Evolutionary conservation across 2,113 vertebrate species (phyloP), one percentile per base, ranked within the genome.

Genomic region (Smithornis capensis): DNA sequence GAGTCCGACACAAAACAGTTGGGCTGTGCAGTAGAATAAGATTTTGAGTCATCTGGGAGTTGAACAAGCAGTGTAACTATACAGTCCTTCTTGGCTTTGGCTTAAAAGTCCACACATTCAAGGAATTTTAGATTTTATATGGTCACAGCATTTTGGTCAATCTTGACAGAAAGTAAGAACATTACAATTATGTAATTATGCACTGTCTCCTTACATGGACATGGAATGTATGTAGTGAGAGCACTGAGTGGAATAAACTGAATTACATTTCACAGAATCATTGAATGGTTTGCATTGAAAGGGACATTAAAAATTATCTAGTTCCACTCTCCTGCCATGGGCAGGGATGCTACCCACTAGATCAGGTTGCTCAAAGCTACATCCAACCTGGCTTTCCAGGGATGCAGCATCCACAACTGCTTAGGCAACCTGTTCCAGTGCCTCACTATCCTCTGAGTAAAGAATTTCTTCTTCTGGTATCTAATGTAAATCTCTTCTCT

Each of bases 131-230:
- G 64, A 53, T 65, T 60, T 73, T 64, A 16, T 42, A 44, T 59
- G 31, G 6, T 59, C 2, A 56, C 4, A 42, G 10, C 8, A 37
- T 63, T 95, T 89, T 60, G 19, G 8, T 62, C 25, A 45, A 17
- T 57, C 31, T 68, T 44, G 45, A 80, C 50, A 60, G 24, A 52
- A 77, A 65, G 8, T 6, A 53, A n/a, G 31, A 83, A 77, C 84
- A 63, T 71, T 0, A 14, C 5, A 67, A 7, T 59, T 70, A 33
- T 5, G 13, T 17, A 63, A 4, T 33, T 63, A 24, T 6, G 21
- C 6, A 29, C 23, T 7, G 3, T 53, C 14, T 83, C n/a, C n/a
- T 53, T 40, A 25, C 0, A 1, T 47, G 44, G 40, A 28, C 10
- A 6, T 1, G 3, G 9, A 27, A 60, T 52, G 7, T 63, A 47